phyloP scores from a whole-genome alignment of 2,888 invertebrate genomes.

The Ernsta delagoae region DNA sequence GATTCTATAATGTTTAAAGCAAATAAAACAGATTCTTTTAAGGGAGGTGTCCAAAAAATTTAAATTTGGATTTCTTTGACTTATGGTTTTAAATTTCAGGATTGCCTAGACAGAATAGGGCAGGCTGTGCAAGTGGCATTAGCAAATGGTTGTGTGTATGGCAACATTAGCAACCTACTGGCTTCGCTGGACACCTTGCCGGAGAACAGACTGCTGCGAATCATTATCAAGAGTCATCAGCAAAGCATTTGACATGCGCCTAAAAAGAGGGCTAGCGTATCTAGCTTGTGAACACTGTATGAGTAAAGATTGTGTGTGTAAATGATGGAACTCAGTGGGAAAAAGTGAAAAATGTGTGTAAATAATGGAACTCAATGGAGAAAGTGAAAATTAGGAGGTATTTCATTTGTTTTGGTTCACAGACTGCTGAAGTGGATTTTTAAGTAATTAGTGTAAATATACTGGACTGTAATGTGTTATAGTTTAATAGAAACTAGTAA shows the following conservation, averaged over 20 bases:
- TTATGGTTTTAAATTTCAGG: slow-evolving; percentile 79
- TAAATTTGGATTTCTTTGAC: background rate
- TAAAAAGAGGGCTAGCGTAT: slow-evolving; percentile 36
- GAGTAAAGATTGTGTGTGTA: slow-evolving; percentile 1
- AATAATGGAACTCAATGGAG: background rate
- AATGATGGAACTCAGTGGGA: background rate
- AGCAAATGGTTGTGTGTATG: slow-evolving; percentile 91
- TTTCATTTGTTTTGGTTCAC: too few relatives aligned
- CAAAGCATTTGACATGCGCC: slow-evolving; percentile 63
- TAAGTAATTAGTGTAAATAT: too few relatives aligned
- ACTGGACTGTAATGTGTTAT: too few relatives aligned
- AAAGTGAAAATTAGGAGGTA: too few relatives aligned
- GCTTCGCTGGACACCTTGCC: slow-evolving; percentile 86
- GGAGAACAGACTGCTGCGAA: slow-evolving; percentile 86
- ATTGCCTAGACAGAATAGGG: slow-evolving; percentile 90
- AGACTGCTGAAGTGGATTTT: too few relatives aligned
- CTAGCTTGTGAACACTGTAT: slow-evolving; percentile 15
- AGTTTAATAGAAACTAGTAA: too few relatives aligned
- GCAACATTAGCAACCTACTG: slow-evolving; percentile 89
- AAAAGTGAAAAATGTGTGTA: too few relatives aligned
- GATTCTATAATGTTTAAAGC: too few relatives aligned
- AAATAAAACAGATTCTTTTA: too few relatives aligned
- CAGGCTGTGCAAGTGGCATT: slow-evolving; percentile 93
- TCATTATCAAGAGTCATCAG: slow-evolving; percentile 87
- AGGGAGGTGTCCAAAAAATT: too few relatives aligned